phyloP scores from a whole-genome alignment of 2,888 invertebrate genomes.

The Diaphora mendica region DNA sequence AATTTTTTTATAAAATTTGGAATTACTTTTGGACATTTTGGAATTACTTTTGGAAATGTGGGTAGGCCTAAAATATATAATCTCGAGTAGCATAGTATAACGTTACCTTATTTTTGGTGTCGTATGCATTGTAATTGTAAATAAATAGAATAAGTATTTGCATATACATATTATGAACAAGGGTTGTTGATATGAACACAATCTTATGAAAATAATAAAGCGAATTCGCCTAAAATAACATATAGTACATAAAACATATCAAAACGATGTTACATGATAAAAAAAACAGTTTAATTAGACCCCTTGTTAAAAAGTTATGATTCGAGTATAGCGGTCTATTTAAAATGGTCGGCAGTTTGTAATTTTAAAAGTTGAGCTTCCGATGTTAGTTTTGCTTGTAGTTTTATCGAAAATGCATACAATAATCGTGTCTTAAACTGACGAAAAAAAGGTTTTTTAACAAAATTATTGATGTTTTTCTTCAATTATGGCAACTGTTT shows the following conservation, averaged over 20 bases:
- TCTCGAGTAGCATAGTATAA: conserved; percentile 66
- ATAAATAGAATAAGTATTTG: conserved; percentile 64
- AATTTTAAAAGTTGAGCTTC: conserved; percentile 72
- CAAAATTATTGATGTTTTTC: conserved; percentile 58
- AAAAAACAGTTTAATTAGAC: conserved; percentile 55
- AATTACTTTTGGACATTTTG: conserved; percentile 62
- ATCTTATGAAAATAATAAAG: conserved; percentile 72
- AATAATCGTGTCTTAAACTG: conserved; percentile 73
- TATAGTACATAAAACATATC: conserved; percentile 85
- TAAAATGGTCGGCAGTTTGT: conserved; percentile 54
- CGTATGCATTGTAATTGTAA: conserved; percentile 66
- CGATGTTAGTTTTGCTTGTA: conserved; percentile 77
- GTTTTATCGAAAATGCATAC: conserved; percentile 65
- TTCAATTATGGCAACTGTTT: conserved; percentile 77
- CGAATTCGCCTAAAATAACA: conserved; percentile 73
- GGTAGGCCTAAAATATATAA: conserved; percentile 78
- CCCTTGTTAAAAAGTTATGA: conserved; percentile 37
- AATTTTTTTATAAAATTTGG: conserved; percentile 38
- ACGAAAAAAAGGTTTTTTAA: conserved; percentile 66
- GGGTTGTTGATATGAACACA: conserved; percentile 67
- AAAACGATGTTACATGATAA: conserved; percentile 70
- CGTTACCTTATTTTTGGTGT: conserved; percentile 77
- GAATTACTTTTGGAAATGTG: conserved; percentile 56
- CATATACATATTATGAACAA: conserved; percentile 61
- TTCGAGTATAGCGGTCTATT: conserved; percentile 47